phyloP scores from a whole-genome alignment of 2,113 vertebrate genomes.

The Microcebus lehilahytsara region DNA sequence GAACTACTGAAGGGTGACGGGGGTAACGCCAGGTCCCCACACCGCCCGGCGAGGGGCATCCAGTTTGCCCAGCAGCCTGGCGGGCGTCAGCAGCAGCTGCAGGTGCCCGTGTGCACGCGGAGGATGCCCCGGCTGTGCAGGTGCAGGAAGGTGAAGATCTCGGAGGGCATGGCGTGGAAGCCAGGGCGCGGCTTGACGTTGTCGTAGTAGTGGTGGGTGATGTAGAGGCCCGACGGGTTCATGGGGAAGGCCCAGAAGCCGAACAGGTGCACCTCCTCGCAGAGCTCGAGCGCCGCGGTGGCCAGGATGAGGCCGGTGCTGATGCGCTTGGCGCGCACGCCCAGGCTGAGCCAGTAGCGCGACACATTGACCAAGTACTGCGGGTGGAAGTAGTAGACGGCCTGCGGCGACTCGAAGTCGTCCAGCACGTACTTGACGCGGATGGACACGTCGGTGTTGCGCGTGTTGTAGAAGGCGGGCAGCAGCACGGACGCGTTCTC shows the following conservation, averaged over 20 bases:
- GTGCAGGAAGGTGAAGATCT: constrained; percentile 98
- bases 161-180: constrained; percentile 98
- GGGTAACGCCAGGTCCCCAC: neutral
- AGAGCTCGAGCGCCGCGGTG: constrained; percentile 96
- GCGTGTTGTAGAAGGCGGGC: constrained; percentile 97
- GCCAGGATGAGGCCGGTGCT: constrained; percentile 97
- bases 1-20: neutral
- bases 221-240: constrained; percentile 95
- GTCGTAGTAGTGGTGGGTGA: constrained; percentile 99
- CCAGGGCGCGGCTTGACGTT: constrained; percentile 98
- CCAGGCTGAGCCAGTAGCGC: constrained; percentile 96
- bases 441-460: constrained; percentile 97
- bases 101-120: constrained; percentile 92
- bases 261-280: constrained; percentile 97
- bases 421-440: constrained; percentile 97
- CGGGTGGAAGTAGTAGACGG: constrained; percentile 97
- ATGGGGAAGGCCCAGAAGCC: constrained; percentile 99
- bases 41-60: neutral
- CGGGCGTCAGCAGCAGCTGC: constrained; percentile 89
- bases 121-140: constrained; percentile 97
- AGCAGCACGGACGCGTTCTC: constrained; percentile 96
- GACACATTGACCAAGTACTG: constrained; percentile 97
- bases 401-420: constrained; percentile 92
- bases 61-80: neutral
- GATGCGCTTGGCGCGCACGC: constrained; percentile 93